Evolutionary conservation across 1,140 invertebrate species (phyloP), one percentile per base, ranked within the genome.

Genomic region (Rhizoglyphus robini): DNA sequence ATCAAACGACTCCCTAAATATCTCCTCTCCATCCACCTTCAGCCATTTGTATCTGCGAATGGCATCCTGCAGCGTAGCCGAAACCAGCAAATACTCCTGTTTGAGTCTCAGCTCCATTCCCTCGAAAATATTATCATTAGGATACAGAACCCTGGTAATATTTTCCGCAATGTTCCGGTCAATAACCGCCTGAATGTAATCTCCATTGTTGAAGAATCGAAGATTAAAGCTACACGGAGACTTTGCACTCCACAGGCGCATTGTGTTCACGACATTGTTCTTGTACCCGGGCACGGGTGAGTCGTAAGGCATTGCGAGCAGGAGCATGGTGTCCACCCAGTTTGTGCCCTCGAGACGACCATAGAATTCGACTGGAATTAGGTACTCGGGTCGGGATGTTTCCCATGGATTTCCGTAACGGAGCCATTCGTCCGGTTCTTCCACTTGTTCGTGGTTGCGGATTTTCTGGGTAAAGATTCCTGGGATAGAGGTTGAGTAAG

Each of bases 121-220:
- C 76, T 94, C 91, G 73, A 96, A 96, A 89, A 92, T 88, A 78
- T 99, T 99, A 74, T 99, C 96, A 74, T 99, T 99, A 13, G 96
- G 96, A 75, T 99, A 99, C 0, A 99, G 79, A 1, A 99, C 96
- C 68, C 94, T 80, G 0, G 92, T 88, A 69, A 99, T 99, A 73
- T 99, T 99, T 76, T 99, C 96, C 2, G 96, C 93, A 63, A 91
- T 78, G 75, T 98, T 99, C 65, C 95, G 83, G 76, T 99, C 95
- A 68, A 97, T 83, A 8, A 99, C n/a, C n/a, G n/a, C n/a, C n/a
- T n/a, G n/a, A n/a, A n/a, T n/a, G n/a, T n/a, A n/a, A n/a, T n/a
- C n/a, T n/a, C n/a, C n/a, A n/a, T n/a, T n/a, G n/a, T n/a, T n/a
- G n/a, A n/a, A n/a, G n/a, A n/a, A n/a, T n/a, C 96, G 60, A 31